Conservation (phyloP, 1,140 invertebrate species). For the Cyclargus thomasi region DNA sequence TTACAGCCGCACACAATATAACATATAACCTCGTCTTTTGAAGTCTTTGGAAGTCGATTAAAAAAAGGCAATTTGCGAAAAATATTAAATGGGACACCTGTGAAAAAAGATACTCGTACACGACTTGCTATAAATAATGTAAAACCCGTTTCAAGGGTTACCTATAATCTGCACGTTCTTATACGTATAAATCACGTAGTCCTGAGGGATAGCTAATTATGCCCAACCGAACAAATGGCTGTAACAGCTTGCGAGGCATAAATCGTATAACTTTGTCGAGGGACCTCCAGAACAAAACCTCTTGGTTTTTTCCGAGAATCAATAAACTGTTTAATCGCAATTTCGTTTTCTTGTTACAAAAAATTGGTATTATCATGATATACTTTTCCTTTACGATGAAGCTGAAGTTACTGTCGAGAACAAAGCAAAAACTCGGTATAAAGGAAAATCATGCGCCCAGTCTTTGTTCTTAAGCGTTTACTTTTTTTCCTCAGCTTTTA, state of each 20-base stretch:
- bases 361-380: not conserved
- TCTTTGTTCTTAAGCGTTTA: not conserved
- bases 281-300: not conserved
- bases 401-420: constrained; percentile 4
- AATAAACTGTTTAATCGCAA: not conserved
- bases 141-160: not conserved
- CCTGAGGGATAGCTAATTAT: constrained; percentile 14
- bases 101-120: not conserved
- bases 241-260: constrained; percentile 23
- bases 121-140: not conserved
- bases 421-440: not conserved
- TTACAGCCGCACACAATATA: no score
- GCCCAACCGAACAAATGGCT: not conserved
- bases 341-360: not conserved
- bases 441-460: not conserved
- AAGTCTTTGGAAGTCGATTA: no score
- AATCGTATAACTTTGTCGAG: constrained; percentile 15
- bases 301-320: not conserved
- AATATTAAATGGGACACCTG: not conserved
- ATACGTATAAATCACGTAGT: constrained; percentile 17
- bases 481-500: not conserved
- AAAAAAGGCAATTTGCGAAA: not conserved
- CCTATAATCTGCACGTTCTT: constrained; percentile 9
- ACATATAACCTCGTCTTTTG: no score
- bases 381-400: not conserved